Evolutionary conservation across 1,140 invertebrate species (phyloP).

Genomic region (Diachasma alloeum): DNA sequence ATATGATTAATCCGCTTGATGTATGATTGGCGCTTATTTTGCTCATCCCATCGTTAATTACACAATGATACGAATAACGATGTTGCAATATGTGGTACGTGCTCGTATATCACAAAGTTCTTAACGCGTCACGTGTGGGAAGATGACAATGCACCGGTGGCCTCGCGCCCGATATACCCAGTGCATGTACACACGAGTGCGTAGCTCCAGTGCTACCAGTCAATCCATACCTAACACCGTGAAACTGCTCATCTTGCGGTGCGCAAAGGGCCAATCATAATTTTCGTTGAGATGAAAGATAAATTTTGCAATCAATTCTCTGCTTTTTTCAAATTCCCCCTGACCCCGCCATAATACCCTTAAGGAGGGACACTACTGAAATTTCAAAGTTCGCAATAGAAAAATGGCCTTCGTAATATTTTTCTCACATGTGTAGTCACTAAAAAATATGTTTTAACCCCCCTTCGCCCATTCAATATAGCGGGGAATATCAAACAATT

Average conservation of each 20-base stretch:
- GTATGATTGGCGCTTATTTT: neutral
- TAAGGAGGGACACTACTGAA: too few species aligned
- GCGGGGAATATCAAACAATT: too few species aligned
- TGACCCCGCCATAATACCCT: too few species aligned
- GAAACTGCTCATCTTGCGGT: neutral
- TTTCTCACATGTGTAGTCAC: too few species aligned
- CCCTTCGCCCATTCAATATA: too few species aligned
- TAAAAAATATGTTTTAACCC: too few species aligned
- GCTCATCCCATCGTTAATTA: neutral
- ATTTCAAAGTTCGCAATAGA: too few species aligned
- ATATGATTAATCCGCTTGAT: neutral
- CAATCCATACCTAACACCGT: neutral
- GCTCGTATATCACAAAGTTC: constrained; percentile 28
- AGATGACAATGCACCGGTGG: constrained; percentile 49
- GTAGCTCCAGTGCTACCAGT: neutral
- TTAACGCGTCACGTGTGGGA: constrained; percentile 42
- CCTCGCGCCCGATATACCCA: constrained; percentile 47
- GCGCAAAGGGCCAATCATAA: too few species aligned
- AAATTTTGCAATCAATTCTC: too few species aligned
- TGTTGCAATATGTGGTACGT: constrained; percentile 8
- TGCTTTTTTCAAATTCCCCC: too few species aligned
- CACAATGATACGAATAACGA: neutral
- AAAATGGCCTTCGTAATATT: too few species aligned
- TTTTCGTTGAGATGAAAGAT: too few species aligned
- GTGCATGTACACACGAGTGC: neutral